Percentiles rank a stretch among this genome's conserved stretches.
Evolutionary conservation across 2,797 vertebrate genomes (phyloP).

Genomic region (Glossophaga mutica): DNA sequence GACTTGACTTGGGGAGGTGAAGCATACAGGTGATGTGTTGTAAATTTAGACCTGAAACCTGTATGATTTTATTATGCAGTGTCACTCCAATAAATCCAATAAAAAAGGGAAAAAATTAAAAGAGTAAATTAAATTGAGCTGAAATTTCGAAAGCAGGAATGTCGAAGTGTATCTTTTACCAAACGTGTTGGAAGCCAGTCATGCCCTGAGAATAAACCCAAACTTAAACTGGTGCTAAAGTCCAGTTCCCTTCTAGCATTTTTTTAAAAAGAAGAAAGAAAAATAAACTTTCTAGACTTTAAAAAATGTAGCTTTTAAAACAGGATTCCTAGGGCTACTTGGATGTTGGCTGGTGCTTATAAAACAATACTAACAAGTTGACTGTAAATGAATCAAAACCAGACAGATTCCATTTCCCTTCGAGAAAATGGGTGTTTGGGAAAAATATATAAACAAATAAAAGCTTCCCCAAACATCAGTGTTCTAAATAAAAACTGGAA

Average conservation of each 20-base stretch:
- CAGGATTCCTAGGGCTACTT: background rate
- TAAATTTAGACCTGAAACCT: background rate
- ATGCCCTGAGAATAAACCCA: constrained; percentile 43
- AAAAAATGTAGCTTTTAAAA: constrained; percentile 57
- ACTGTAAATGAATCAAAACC: constrained; percentile 67
- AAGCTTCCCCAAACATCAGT: background rate
- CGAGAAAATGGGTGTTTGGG: constrained; percentile 13
- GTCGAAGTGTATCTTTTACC: constrained; percentile 17
- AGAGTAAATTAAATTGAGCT: constrained; percentile 38
- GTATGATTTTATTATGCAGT: background rate
- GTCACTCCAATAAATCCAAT: background rate
- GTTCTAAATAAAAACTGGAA: background rate
- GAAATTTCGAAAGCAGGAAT: constrained; percentile 46
- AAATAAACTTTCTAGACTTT: constrained; percentile 54
- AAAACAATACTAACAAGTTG: constrained; percentile 56
- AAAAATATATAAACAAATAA: background rate
- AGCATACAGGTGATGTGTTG: background rate
- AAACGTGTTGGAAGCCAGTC: constrained; percentile 46
- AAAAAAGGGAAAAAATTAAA: background rate
- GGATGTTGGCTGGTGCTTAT: background rate
- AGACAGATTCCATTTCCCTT: constrained; percentile 61
- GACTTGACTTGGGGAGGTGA: background rate
- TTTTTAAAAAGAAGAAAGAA: constrained; percentile 25
- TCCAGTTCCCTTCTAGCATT: constrained; percentile 22
- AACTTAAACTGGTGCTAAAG: constrained; percentile 17